Evolutionary conservation across 1,140 invertebrate species (phyloP), one percentile per base, ranked within the genome.

Genomic region (Lordiphosa clarofinis): DNA sequence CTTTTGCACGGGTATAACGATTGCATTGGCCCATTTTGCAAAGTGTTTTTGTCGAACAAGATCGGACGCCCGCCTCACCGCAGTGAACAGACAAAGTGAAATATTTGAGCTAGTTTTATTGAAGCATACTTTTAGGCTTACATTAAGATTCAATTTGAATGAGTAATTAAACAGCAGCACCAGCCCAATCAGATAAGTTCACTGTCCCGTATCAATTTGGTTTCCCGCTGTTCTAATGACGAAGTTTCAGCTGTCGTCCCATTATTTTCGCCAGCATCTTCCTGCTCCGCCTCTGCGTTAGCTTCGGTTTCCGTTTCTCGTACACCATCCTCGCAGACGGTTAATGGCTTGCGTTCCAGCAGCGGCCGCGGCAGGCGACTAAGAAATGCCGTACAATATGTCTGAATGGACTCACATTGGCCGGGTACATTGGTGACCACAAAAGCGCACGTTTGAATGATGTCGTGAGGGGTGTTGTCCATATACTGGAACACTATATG

Each of bases 401-500:
- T 76, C 37, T 65, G 53, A 68, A 88, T 88, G 4, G 59, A 50
- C 46, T 88, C 81, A 35, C 86, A 88, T 47, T 68, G 48, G 6
- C 52, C 71, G 12, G 71, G 65, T 4, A 12, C 42, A 47, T 40
- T 49, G 48, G 50, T 56, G 7, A 87, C 47, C 64, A 86, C 68
- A 67, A 88, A 86, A 12, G 73, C 78, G 63, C 86, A 88, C 52
- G 62, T 79, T 64, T 88, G 86, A 19, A 86, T 86, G 47, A 88
- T 68, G 42, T 88, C 86, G 53, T 79, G 56, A 10, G 56, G 43
- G 4, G 86, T 86, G 43, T 87, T 73, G 59, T 88, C 86, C 62
- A 86, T 74, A 38, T 84, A 87, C 47, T 84, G 76, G 53, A 88
- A 88, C 48, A 68, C 76, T 54, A 88, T 63, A 35, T 88, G 78